Evolutionary conservation across 2,113 vertebrate species (phyloP), one percentile per base, ranked within the genome.

Genomic region (Haemorhous mexicanus): DNA sequence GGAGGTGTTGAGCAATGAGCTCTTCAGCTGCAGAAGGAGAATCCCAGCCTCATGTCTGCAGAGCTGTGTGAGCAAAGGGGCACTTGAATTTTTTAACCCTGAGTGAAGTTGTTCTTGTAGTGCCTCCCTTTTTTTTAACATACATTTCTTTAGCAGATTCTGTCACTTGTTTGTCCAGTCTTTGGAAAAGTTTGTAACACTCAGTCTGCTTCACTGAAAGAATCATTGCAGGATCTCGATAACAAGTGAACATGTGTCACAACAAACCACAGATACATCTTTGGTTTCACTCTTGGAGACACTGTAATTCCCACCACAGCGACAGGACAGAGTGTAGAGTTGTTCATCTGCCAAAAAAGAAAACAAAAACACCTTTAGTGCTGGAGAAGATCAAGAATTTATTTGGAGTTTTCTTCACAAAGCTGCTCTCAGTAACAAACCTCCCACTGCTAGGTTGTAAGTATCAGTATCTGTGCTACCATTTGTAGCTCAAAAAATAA

Each of bases 231-330:
- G 97, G 80, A 98, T 97, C 95, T 98, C 96, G 1, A 98, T 90
- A 82, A 98, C 97, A 58, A 98, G 91, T 10, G 98, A 98, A 91
- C 98, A 98, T 0, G 97, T 97, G 84, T 98, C 97, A 90, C 98
- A 98, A 88, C 97, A 97, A 87, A 98, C 96, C 49, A 98, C 52
- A 50, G 96, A 97, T 9, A 93, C 35, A 6, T 97, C 97, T 95
- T 97, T 87, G 39, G 79, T 94, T 96, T 98, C 98, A 23, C 87
- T 97, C 94, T 96, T 92, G 53, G 74, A 95, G 84, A 98, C 70
- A 18, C 47, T 90, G 64, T 98, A 98, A 94, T 94, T 97, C 87
- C 98, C 98, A 81, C 98, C 98, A 93, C 98, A 98, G 18, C 98
- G 97, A 89, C 98, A 98, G 10, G 64, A 94, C 23, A 97, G 85